Base-by-base conservation (phyloP, 2,888 invertebrate species). In the Agrotis exclamationis region DNA sequence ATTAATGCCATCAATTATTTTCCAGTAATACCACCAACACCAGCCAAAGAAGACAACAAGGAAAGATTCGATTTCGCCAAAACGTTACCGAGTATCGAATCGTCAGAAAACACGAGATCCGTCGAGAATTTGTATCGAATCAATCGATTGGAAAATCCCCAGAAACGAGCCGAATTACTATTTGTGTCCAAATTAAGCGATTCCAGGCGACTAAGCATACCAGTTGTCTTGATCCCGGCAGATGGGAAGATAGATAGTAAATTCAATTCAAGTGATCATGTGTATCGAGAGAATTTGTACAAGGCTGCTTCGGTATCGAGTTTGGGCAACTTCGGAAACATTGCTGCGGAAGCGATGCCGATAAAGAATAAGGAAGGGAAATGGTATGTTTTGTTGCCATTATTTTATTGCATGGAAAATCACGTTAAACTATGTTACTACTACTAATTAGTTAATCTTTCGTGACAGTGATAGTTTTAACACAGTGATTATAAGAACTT, bases 361-460 rank as follows among this genome's bases (percentile, higher is more conserved):
- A 94, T 96, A 69, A 96, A 95, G 88, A 95, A 96, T 70, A 96
- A 95, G 74, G 94, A 95, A 71, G 96, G 96, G 39, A 96, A 96
- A 93, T 96, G 97, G 96, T 94, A 93, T 84, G 89, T 64, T 79
- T 4, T 63, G 14, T 62, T 53, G 9, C 18, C 11, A 51, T 51
- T 50, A 58, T 53, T 63, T n/a, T n/a, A 70, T 48, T 47, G 18
- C 5, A 28, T 47, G 6, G 7, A 1, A 33, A 33, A 33, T 6
- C 33, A 7, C 28, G 28, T 24, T 24, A 24, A 24, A 24, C 24
- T 24, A 24, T 24, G 3, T 24, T 24, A 3, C 24, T 24, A 24
- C 24, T 24, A 24, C 24, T 24, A 24, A 2, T 24, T 24, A 5
- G 28, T 28, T 0, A 3, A 28, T 5, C 28, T 28, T n/a, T n/a